Evolutionary conservation across 1,140 invertebrate species (phyloP).

Genomic region (Drosophila yakuba): DNA sequence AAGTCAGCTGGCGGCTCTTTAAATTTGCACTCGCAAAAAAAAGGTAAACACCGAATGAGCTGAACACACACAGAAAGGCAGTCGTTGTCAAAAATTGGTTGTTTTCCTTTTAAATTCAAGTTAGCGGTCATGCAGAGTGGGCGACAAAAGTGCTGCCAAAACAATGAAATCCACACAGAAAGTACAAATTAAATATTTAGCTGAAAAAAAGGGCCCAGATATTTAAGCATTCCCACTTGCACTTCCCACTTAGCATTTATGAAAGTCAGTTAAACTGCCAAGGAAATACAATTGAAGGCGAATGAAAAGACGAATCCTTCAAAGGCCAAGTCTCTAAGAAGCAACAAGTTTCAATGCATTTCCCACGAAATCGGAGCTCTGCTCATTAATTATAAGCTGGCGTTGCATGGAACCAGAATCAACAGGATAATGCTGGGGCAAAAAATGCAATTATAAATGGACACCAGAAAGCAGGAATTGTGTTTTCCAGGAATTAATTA

Average conservation of each 20-base stretch:
- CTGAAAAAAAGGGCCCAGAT: too few species aligned
- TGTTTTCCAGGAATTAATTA: slow-evolving; percentile 3
- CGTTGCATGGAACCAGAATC: not conserved
- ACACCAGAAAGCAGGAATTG: not conserved
- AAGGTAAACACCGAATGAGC: slow-evolving; percentile 14
- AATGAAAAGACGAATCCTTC: not conserved
- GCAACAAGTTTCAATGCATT: slow-evolving; percentile 1
- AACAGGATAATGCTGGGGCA: slow-evolving; percentile 7
- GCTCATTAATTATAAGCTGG: slow-evolving; percentile 7
- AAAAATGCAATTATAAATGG: slow-evolving; percentile 3
- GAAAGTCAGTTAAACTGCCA: too few species aligned
- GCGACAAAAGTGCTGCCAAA: not conserved
- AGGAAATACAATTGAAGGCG: not conserved
- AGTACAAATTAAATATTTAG: not conserved
- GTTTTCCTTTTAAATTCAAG: not conserved
- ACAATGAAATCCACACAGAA: slow-evolving; percentile 7
- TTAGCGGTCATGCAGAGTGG: not conserved
- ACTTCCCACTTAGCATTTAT: too few species aligned
- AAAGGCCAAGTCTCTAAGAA: too few species aligned
- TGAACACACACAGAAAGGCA: slow-evolving; percentile 5
- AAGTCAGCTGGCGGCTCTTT: slow-evolving; percentile 15
- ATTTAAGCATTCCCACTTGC: too few species aligned
- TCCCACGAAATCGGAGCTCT: slow-evolving; percentile 1
- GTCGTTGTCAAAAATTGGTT: not conserved
- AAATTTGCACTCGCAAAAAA: slow-evolving; percentile 25